phyloP scores from a whole-genome alignment of 2,888 invertebrate genomes.

The Teleiodes luculella region DNA sequence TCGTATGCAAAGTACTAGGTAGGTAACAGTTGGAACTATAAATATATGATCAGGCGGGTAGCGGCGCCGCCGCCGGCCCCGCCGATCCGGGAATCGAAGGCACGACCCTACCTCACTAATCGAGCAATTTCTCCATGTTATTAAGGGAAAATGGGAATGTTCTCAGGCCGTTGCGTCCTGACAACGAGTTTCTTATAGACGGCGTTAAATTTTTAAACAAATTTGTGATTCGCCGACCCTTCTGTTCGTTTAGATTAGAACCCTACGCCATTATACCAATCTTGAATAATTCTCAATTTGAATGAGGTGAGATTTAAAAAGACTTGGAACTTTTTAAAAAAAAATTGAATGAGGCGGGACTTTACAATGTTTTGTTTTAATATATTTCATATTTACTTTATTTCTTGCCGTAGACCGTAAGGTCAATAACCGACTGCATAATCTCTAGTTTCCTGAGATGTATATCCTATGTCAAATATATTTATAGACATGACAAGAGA shows the following conservation, averaged over 20 bases:
- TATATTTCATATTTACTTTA: too few species aligned
- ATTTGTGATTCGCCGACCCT: conserved; percentile 61
- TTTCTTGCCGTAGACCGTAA: too few species aligned
- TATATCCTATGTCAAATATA: too few species aligned
- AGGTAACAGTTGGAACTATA: background rate
- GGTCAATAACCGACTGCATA: too few species aligned
- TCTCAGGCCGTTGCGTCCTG: conserved; percentile 72
- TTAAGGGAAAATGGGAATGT: conserved; percentile 73
- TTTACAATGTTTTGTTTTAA: too few species aligned
- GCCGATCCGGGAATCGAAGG: conserved; percentile 40
- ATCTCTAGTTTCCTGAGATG: too few species aligned
- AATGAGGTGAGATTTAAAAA: too few species aligned
- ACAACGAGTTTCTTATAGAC: conserved; percentile 71
- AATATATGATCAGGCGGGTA: background rate
- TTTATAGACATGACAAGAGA: too few species aligned
- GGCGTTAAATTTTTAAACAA: conserved; percentile 76
- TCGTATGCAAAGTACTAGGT: background rate
- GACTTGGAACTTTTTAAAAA: too few species aligned
- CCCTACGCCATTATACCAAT: conserved; percentile 58
- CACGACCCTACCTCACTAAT: conserved; percentile 63
- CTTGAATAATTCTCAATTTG: conserved; percentile 45
- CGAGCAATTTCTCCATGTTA: conserved; percentile 74
- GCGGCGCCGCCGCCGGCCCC: background rate
- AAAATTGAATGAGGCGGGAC: too few species aligned
- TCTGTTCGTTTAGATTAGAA: conserved; percentile 67